phyloP scores from a whole-genome alignment of 2,888 invertebrate genomes.

The Tipula helvola region DNA sequence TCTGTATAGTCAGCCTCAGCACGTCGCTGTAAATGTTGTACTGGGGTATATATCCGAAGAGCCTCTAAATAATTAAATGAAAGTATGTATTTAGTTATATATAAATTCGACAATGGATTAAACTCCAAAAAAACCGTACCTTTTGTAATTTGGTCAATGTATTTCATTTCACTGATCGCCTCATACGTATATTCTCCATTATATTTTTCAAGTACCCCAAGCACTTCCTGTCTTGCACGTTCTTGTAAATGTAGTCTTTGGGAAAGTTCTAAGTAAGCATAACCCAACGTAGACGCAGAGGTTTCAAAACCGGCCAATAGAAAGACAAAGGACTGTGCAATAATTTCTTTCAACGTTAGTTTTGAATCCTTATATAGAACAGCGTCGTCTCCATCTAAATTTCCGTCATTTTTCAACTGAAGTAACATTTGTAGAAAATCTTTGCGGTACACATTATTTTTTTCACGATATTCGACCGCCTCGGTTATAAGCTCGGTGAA shows the following conservation, averaged over 20 bases:
- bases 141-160: slow-evolving; percentile 31
- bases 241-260: slow-evolving; percentile 32
- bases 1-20: background rate
- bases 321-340: slow-evolving; percentile 37
- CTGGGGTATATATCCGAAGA: background rate
- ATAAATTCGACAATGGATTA: too few species aligned
- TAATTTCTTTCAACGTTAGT: slow-evolving; percentile 20
- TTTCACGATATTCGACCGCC: background rate
- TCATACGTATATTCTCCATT: slow-evolving; percentile 31
- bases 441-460: background rate
- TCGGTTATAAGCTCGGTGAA: slow-evolving; percentile 11
- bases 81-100: background rate
- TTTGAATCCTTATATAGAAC: slow-evolving; percentile 20
- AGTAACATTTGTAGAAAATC: background rate
- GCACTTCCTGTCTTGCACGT: slow-evolving; percentile 30
- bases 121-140: slow-evolving; percentile 22
- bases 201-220: slow-evolving; percentile 24
- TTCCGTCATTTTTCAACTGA: background rate
- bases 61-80: background rate
- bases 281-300: slow-evolving; percentile 31
- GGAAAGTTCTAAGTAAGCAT: slow-evolving; percentile 34
- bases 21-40: background rate
- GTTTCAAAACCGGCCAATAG: slow-evolving; percentile 39
- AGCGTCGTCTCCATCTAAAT: background rate
- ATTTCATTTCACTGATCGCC: slow-evolving; percentile 29